A percentile compares a stretch with the other conserved stretches of the same genome.
These are phyloP conservation scores for Argyresthia goedartella DNA, from an alignment of 2,888 invertebrate genomes.

Conservation along the genomic window DNA sequence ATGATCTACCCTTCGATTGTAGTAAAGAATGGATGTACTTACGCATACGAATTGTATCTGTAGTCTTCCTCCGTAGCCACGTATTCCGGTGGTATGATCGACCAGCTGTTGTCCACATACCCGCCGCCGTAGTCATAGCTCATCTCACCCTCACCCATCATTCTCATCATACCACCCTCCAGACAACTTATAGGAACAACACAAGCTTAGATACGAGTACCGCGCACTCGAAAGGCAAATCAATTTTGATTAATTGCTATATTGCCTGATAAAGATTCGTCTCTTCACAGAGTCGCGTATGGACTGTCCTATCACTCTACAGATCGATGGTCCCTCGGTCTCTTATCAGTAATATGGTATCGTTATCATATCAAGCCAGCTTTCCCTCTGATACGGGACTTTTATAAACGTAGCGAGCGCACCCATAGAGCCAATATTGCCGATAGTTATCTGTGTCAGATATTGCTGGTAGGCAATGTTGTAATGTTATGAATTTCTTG, in stretches of 20 bases:
- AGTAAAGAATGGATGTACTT: slow-evolving; percentile 35
- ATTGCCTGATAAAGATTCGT: slow-evolving; percentile 19
- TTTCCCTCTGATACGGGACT: slow-evolving; percentile 61
- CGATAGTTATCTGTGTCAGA: slow-evolving; percentile 51
- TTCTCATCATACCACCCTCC: slow-evolving; percentile 52
- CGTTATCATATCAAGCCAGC: slow-evolving; percentile 68
- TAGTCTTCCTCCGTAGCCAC: slow-evolving; percentile 74
- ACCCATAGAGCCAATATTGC: slow-evolving; percentile 26
- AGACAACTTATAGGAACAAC: not conserved
- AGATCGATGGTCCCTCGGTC: slow-evolving; percentile 53
- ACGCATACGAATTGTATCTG: slow-evolving; percentile 73
- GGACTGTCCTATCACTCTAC: slow-evolving; percentile 45
- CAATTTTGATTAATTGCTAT: not conserved
- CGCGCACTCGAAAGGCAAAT: slow-evolving; percentile 17
- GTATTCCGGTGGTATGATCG: slow-evolving; percentile 79
- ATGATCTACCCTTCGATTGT: not conserved
- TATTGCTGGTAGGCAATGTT: not conserved
- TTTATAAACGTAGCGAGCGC: slow-evolving; percentile 49
- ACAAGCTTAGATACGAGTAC: not conserved
- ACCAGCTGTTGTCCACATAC: slow-evolving; percentile 77
- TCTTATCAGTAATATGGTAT: slow-evolving; percentile 66
- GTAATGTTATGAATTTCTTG: not conserved
- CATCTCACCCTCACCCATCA: slow-evolving; percentile 68
- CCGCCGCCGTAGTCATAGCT: slow-evolving; percentile 72
- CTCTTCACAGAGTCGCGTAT: slow-evolving; percentile 10